These are phyloP conservation scores for Tipula confusa DNA, from an alignment of 2,888 invertebrate species.

Conservation along the genomic window DNA sequence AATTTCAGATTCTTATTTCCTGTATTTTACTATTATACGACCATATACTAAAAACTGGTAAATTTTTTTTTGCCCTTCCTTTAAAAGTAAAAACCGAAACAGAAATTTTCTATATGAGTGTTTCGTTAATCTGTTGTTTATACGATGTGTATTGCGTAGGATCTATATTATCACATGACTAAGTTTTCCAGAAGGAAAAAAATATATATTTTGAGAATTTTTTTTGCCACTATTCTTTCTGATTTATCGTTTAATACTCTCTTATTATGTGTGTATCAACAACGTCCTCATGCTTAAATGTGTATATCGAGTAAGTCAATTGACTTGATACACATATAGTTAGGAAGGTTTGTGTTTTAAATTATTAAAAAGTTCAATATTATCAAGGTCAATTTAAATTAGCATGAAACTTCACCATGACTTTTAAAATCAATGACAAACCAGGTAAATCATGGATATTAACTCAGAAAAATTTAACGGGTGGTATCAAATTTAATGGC, in stretches of 20 bases:
- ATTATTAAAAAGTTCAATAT: no score
- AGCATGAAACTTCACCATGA: no score
- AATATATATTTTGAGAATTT: neutral
- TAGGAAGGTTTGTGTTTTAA: no score
- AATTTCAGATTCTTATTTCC: slow-evolving; percentile 25
- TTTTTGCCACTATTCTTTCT: neutral
- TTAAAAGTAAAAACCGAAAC: neutral
- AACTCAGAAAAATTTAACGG: no score
- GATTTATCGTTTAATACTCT: slow-evolving; percentile 20
- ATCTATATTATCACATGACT: neutral
- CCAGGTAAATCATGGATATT: no score
- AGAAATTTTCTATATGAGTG: neutral
- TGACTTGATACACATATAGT: no score
- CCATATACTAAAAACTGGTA: neutral
- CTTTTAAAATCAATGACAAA: no score
- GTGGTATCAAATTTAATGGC: no score
- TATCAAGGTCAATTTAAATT: no score
- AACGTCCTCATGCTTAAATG: neutral
- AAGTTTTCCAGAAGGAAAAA: slow-evolving; percentile 17
- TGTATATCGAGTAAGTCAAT: no score
- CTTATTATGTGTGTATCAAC: neutral
- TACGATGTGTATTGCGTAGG: neutral
- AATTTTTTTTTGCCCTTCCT: neutral
- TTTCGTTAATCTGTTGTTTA: neutral
- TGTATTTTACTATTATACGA: neutral